Evolutionary conservation across 2,797 vertebrate species (phyloP), one percentile per base, ranked within the genome.

Genomic region (Centropyge bicolor): DNA sequence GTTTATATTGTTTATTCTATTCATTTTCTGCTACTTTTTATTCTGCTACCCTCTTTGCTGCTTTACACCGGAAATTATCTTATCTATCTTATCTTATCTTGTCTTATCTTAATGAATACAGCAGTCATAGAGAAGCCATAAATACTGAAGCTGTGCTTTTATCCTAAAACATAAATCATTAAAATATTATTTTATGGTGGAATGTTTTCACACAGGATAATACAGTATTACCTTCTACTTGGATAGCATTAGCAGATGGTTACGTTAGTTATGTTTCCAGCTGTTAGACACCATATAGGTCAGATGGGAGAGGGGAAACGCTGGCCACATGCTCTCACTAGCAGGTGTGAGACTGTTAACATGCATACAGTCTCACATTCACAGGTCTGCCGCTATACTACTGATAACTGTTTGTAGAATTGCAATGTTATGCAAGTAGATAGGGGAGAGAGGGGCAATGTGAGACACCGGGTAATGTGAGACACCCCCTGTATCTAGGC

Each of bases 261-360:
- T 41, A 14, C 27, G 45, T 0, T 49, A 8, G 20, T 52, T 68
- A 71, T 75, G 71, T 60, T 70, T 78, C 35, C 76, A 83, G 75
- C 70, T 83, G 71, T 74, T 59, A 4, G 20, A 35, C 10, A 60
- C 9, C 74, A 35, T 36, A 75, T 27, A 57, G 36, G 14, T 56
- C n/a, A 45, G 43, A 16, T 16, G 51, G 46, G 60, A 43, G 20
- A 27, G 36, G 31, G 43, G 0, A 70, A 61, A 62, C 45, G 40
- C 41, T 55, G 61, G 5, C 74, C 80, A 61, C 31, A 48, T 82
- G 81, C 61, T 83, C 35, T 65, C 81, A 78, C 40, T 45, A 6
- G 17, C 70, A 82, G 80, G 62, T 45, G 74, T 67, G 14, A 72
- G 62, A n/a, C 0, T 63, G 56, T 45, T 77, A n/a, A 49, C 43